These are phyloP conservation scores for Polymixis flavicincta DNA, from an alignment of 2,888 invertebrate genomes.

Conservation along the genomic window DNA sequence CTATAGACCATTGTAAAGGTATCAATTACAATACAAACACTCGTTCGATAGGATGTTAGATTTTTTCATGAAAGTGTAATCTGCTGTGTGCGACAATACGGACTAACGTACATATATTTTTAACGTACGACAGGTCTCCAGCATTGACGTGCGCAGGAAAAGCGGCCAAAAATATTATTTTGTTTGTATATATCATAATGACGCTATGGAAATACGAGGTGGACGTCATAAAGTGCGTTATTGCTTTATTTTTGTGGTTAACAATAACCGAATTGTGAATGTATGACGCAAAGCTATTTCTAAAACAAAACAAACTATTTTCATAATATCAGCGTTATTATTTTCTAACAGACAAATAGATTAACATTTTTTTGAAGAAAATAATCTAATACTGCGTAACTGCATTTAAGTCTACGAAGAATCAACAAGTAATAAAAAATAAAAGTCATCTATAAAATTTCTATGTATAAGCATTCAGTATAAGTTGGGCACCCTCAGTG, in stretches of 20 bases:
- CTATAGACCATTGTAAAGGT: slow-evolving; percentile 28
- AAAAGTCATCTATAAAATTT: slow-evolving; percentile 5
- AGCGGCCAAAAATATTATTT: not conserved
- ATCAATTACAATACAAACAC: slow-evolving; percentile 11
- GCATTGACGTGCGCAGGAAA: slow-evolving; percentile 3
- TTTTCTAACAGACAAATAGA: slow-evolving; percentile 42
- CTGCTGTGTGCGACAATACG: not conserved
- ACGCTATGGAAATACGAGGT: slow-evolving; percentile 24
- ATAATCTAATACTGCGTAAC: slow-evolving; percentile 44
- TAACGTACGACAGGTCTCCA: too few relatives aligned
- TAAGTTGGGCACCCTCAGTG: slow-evolving; percentile 93
- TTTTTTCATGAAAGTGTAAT: slow-evolving; percentile 22
- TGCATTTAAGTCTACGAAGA: slow-evolving; percentile 34
- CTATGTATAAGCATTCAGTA: slow-evolving; percentile 72
- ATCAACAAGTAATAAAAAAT: slow-evolving; percentile 10
- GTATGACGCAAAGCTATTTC: slow-evolving; percentile 33
- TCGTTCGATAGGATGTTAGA: not conserved
- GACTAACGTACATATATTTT: not conserved
- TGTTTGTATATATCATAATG: slow-evolving; percentile 7
- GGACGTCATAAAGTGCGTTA: slow-evolving; percentile 46
- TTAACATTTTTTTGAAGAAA: slow-evolving; percentile 28
- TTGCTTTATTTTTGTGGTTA: slow-evolving; percentile 13
- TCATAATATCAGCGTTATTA: slow-evolving; percentile 39
- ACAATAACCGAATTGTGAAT: slow-evolving; percentile 27
- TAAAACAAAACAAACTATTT: slow-evolving; percentile 48